Evolutionary conservation across 2,888 invertebrate genomes (phyloP), one percentile per base, ranked within the genome.

Genomic region (Uropetala carovei): DNA sequence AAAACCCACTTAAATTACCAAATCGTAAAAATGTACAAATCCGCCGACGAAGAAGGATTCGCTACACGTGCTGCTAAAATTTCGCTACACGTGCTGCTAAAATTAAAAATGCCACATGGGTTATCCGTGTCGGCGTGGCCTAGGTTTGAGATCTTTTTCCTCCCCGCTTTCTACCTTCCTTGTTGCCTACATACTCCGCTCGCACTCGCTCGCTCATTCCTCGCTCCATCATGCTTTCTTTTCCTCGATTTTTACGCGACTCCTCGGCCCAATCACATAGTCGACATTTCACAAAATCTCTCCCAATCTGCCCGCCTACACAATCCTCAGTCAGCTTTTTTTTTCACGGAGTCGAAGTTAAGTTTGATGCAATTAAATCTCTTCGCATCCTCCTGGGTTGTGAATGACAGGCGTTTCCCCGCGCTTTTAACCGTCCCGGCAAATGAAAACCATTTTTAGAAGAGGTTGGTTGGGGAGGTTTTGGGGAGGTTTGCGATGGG

Each of bases 341-440:
- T 91, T 68, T 18, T 56, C 91, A 43, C 92, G 56, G 5, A 57
- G 9, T 30, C 92, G 60, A 82, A 30, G 58, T 58, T 91, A 75
- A 92, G 82, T 92, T 92, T 92, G 92, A 92, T 83, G 92, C 83
- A 92, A 92, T 92, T 92, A 92, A 92, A 92, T 82, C 92, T 60
- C 56, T 22, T 58, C 82, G 92, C 86, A 86, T 86, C 85, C 85
- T 59, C 22, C 59, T 58, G 22, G 27, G n/a, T 86, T 86, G 86
- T 60, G 60, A 86, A 60, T 86, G 86, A 86, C 86, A 86, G 86
- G 59, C 60, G 86, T 64, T 43, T 82, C 82, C 43, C 82, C 82
- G 30, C 43, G 30, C 82, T 30, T 82, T 82, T 82, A 82, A 82
- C 82, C 30, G 82, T 82, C 82, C 82, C 82, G 82, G 27, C 30